Evolutionary conservation across 2,888 invertebrate species (phyloP).

Genomic region (Drosophila longiperda): DNA sequence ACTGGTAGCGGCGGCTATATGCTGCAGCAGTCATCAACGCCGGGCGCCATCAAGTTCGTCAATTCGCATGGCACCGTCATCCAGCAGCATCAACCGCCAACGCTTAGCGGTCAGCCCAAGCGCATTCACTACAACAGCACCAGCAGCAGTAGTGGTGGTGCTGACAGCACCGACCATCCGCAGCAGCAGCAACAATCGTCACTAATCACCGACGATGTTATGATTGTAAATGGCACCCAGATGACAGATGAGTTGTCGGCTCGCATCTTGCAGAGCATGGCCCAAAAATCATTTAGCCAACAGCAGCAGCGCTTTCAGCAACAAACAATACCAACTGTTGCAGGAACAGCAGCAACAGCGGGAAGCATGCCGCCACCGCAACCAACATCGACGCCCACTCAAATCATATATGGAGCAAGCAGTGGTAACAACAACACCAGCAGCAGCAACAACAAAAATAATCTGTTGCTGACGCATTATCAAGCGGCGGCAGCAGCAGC

Average conservation of each 20-base stretch:
- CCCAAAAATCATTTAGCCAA: constrained; percentile 83
- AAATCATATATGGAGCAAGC: constrained; percentile 52
- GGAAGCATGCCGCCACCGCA: constrained; percentile 75
- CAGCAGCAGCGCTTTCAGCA: constrained; percentile 69
- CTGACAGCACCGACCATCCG: constrained; percentile 49
- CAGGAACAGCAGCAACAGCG: constrained; percentile 59
- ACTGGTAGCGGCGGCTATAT: constrained; percentile 56
- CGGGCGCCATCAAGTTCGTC: constrained; percentile 83
- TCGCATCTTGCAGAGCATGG: constrained; percentile 84
- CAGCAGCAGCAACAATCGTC: constrained; percentile 56
- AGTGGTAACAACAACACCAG: constrained; percentile 14
- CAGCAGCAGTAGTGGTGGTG: constrained; percentile 40
- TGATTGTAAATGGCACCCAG: constrained; percentile 85
- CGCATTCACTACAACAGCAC: constrained; percentile 62
- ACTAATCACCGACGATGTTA: constrained; percentile 83
- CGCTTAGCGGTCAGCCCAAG: constrained; percentile 36
- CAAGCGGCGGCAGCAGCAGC: constrained; percentile 38
- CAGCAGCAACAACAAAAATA: constrained; percentile 34
- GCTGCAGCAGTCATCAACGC: constrained; percentile 55
- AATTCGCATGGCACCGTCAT: constrained; percentile 85
- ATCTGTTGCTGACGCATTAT: constrained; percentile 63
- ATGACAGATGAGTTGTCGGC: constrained; percentile 85
- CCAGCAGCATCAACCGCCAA: constrained; percentile 78
- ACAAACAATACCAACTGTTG: constrained; percentile 45
- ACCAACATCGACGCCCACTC: constrained; percentile 66